Evolutionary conservation across 2,113 vertebrate species (phyloP).

Genomic region (Dipodomys stephensi): DNA sequence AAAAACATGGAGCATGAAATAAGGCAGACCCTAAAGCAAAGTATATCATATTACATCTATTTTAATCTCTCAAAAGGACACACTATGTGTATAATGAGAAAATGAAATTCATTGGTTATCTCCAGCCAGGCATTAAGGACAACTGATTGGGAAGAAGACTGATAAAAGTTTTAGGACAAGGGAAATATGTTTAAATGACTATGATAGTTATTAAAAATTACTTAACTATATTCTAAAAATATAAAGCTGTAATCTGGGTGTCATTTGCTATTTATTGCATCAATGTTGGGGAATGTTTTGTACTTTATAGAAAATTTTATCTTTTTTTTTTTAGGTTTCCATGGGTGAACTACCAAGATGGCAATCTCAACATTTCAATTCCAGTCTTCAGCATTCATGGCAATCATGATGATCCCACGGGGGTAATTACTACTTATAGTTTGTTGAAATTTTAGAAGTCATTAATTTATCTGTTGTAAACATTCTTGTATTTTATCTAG

Average conservation of each 20-base stretch:
- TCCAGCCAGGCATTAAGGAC: too few species aligned
- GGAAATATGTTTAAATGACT: too few species aligned
- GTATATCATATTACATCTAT: too few species aligned
- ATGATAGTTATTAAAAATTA: too few species aligned
- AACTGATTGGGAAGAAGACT: too few species aligned
- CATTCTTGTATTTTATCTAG: not conserved
- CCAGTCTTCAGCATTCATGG: slow-evolving; percentile 98
- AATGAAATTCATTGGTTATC: too few species aligned
- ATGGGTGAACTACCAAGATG: slow-evolving; percentile 98
- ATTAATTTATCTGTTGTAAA: slow-evolving; percentile 1
- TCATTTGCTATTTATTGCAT: not conserved
- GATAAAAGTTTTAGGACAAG: too few species aligned
- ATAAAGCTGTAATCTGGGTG: not conserved
- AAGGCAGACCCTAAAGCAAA: too few species aligned
- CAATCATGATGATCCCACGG: slow-evolving; percentile 99
- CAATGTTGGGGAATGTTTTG: slow-evolving; percentile 22
- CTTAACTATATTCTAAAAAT: too few species aligned
- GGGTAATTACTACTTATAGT: slow-evolving; percentile 88
- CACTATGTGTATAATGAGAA: too few species aligned
- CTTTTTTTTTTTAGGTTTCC: slow-evolving; percentile 91
- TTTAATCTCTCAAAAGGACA: too few species aligned
- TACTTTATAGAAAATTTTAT: slow-evolving; percentile 13
- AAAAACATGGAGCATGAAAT: too few species aligned
- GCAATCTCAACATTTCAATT: slow-evolving; percentile 97
- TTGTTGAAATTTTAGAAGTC: slow-evolving; percentile 31